phyloP scores from a whole-genome alignment of 2,888 invertebrate species.

The Heliconius ethilla region DNA sequence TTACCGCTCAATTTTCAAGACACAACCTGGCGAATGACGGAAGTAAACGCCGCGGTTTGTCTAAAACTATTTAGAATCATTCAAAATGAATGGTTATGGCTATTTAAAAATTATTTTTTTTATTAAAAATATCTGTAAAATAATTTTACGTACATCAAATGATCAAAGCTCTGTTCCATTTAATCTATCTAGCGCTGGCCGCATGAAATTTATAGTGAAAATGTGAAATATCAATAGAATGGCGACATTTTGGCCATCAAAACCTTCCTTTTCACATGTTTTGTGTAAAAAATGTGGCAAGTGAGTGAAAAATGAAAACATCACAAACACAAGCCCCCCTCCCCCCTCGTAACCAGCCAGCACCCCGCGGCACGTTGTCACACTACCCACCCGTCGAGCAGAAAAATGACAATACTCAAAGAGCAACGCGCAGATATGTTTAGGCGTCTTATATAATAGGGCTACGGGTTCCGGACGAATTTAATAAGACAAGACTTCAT shows the following conservation, averaged over 20 bases:
- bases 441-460: background rate
- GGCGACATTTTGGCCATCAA: slow-evolving; percentile 49
- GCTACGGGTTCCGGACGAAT: too few species aligned
- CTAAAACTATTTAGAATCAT: background rate
- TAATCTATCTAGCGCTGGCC: slow-evolving; percentile 6
- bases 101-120: too few species aligned
- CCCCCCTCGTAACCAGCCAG: slow-evolving; percentile 49
- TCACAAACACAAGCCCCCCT: slow-evolving; percentile 59
- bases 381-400: slow-evolving; percentile 66
- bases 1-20: background rate
- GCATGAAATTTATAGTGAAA: slow-evolving; percentile 35
- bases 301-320: slow-evolving; percentile 77
- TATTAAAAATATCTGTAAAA: background rate
- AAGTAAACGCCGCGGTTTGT: background rate
- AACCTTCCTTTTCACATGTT: slow-evolving; percentile 54
- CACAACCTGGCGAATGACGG: background rate
- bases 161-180: slow-evolving; percentile 6
- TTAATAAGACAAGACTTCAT: too few species aligned
- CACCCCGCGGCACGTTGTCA: slow-evolving; percentile 64
- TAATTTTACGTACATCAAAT: background rate
- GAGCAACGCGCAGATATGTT: slow-evolving; percentile 45
- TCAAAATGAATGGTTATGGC: too few species aligned
- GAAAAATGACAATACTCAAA: slow-evolving; percentile 67
- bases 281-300: slow-evolving; percentile 58
- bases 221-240: slow-evolving; percentile 39